phyloP scores from a whole-genome alignment of 2,888 invertebrate species.

The Latrodectus elegans region DNA sequence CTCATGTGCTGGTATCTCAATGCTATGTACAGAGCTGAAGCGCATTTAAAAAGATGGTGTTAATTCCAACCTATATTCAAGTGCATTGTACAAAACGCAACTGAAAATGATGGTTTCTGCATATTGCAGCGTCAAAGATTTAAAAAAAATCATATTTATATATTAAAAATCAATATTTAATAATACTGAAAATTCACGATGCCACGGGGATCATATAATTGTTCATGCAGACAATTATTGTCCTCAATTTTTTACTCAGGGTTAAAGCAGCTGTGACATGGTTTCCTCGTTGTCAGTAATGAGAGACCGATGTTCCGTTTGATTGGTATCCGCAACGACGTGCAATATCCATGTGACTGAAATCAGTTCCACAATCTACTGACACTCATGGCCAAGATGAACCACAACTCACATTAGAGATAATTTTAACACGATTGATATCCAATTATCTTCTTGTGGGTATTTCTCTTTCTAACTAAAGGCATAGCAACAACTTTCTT shows the following conservation, averaged over 20 bases:
- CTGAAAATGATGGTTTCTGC: not conserved
- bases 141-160: not conserved
- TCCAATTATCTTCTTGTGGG: not conserved
- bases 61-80: not conserved
- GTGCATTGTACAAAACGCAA: not conserved
- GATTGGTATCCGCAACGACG: not conserved
- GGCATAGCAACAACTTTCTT: constrained; percentile 14
- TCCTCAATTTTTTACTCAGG: not conserved
- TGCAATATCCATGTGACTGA: not conserved
- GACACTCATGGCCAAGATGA: constrained; percentile 4
- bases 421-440: not conserved
- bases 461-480: not conserved
- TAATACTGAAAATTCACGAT: not conserved
- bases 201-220: not conserved
- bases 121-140: not conserved
- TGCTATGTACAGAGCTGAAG: not conserved
- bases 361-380: not conserved
- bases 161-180: too few relatives aligned
- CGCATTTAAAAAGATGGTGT: not conserved
- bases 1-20: not conserved
- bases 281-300: not conserved
- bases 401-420: not conserved
- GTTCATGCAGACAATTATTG: not conserved
- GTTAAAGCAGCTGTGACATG: not conserved
- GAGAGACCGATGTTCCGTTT: not conserved